Conservation (phyloP, 2,888 invertebrate species). For the Orthosia gothica region DNA sequence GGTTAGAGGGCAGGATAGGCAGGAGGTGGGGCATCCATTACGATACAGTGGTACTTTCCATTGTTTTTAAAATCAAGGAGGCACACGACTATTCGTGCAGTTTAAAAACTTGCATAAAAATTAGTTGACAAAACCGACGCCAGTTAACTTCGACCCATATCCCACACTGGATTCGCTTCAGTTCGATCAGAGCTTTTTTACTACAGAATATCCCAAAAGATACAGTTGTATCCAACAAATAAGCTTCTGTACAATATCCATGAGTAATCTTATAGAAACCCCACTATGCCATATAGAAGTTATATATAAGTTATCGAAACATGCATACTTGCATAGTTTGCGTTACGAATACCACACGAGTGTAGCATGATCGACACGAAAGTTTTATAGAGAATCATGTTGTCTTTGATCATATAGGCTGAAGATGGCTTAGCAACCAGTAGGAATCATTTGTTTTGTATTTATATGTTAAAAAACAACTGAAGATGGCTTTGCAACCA, state of each 20-base stretch:
- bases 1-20: too few species aligned
- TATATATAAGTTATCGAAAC: conserved; percentile 10
- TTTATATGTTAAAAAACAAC: not conserved
- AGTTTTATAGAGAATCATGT: conserved; percentile 19
- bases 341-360: conserved; percentile 52
- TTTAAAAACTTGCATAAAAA: too few species aligned
- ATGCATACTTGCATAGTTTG: conserved; percentile 52
- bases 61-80: too few species aligned
- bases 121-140: not conserved
- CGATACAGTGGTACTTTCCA: too few species aligned
- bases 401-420: conserved; percentile 45
- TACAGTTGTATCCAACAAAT: not conserved
- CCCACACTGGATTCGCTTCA: not conserved
- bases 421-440: not conserved
- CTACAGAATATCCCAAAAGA: conserved; percentile 14
- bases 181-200: not conserved
- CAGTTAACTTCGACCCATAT: not conserved
- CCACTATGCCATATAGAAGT: conserved; percentile 10
- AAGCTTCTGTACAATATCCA: conserved; percentile 12
- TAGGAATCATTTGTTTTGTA: not conserved
- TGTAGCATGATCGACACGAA: conserved; percentile 49
- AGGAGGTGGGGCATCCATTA: too few species aligned
- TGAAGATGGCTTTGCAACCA: too few species aligned
- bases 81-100: not conserved
- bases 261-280: conserved; percentile 4